Base-by-base conservation (phyloP, 2,797 vertebrate species). In the Echeneis naucrates region DNA sequence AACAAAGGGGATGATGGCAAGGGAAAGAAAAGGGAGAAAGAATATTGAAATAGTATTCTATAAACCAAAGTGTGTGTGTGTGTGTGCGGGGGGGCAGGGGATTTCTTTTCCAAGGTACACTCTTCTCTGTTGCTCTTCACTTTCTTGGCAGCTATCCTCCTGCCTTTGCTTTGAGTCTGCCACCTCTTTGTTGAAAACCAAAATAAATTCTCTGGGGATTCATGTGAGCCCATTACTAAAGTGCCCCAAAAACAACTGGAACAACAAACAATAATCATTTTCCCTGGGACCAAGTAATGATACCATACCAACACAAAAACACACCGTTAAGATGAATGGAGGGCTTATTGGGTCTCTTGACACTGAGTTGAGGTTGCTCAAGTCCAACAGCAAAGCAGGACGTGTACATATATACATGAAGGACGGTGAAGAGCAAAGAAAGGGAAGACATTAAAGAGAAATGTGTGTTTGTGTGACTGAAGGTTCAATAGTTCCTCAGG, bases 251-350 rank as follows among this genome's bases (percentile, higher is more conserved):
- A 88, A 87, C 84, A 75, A 85, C 64, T 55, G 70, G 40, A 81
- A 71, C 66, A 78, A 79, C 81, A 74, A 66, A 72, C 81, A 89
- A 88, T 88, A 87, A 88, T 91, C 85, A 91, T 90, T 82, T 89
- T 42, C 33, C 55, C 53, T 13, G 68, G 70, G 53, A 81, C 75
- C 84, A 61, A 78, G 84, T 71, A 72, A 88, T 78, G 66, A 76
- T 59, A 72, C 56, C 38, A 35, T 45, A 54, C 68, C 68, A 76
- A 82, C 53, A 16, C 16, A 38, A 4, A 47, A 40, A 65, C 56
- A 68, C 26, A 27, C 57, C 40, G 50, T 35, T 21, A 71, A 88
- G 84, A 87, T 72, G 27, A 88, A 89, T 79, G 63, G 59, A 64
- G 68, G 47, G 56, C 53, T 33, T 32, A 8, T 26, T 44, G 68